A percentile compares a stretch with the other conserved stretches of the same genome.
These are phyloP conservation scores for Novumbra hubbsi DNA, from an alignment of 2,797 vertebrate genomes.

Conservation along the genomic window DNA sequence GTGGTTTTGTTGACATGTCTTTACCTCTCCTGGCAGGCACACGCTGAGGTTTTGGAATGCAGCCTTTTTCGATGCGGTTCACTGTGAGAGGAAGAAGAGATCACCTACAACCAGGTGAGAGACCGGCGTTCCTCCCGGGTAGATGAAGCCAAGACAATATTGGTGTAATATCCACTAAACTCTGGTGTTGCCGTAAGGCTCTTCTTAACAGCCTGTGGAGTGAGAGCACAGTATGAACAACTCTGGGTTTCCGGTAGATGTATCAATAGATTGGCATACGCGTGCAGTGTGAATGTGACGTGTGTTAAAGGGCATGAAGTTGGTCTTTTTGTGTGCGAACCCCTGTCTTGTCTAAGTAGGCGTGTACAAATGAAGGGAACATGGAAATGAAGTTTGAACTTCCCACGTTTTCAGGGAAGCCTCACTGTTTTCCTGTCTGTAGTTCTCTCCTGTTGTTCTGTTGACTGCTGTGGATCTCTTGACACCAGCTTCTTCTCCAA, in stretches of 20 bases:
- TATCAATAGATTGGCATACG: neutral
- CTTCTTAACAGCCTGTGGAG: neutral
- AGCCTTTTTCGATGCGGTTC: slow-evolving; percentile 94
- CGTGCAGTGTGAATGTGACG: neutral
- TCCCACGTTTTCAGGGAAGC: neutral
- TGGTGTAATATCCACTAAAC: neutral
- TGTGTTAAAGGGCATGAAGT: neutral
- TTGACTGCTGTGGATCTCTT: slow-evolving; percentile 1
- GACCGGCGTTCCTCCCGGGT: too few relatives aligned
- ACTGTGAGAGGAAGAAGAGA: slow-evolving; percentile 94
- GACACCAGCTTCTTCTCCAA: slow-evolving; percentile 5
- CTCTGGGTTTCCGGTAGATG: slow-evolving; percentile 29
- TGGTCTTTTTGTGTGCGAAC: slow-evolving; percentile 12
- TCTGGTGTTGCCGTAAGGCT: slow-evolving; percentile 1
- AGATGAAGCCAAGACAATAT: neutral
- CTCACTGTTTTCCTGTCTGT: neutral
- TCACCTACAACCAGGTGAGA: slow-evolving; percentile 94
- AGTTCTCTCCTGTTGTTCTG: neutral
- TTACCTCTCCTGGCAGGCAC: slow-evolving; percentile 80
- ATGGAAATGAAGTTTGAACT: neutral
- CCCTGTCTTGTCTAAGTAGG: neutral
- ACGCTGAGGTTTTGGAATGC: slow-evolving; percentile 95
- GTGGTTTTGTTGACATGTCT: neutral
- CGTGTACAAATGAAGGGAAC: neutral
- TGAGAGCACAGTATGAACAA: neutral